Conservation (phyloP, 2,797 vertebrate genomes). For the Calcarius lapponicus region DNA sequence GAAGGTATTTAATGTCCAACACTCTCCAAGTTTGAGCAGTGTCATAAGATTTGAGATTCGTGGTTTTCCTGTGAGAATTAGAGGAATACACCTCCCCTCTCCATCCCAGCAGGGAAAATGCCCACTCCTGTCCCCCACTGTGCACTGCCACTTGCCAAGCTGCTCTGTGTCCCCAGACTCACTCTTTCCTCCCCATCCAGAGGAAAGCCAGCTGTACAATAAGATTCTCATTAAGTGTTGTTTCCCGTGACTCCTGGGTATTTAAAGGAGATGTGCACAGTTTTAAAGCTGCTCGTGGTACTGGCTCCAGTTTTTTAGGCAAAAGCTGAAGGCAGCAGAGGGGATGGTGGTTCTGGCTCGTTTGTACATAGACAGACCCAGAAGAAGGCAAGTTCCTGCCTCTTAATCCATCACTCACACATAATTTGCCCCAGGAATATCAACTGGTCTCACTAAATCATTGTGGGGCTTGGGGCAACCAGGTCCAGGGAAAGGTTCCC, state of each 20-base stretch:
- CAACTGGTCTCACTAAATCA: background rate
- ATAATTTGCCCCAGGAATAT: background rate
- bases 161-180: background rate
- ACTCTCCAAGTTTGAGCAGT: background rate
- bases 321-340: background rate
- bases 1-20: background rate
- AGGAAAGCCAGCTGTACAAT: background rate
- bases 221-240: background rate
- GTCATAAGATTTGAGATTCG: background rate
- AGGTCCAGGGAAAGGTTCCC: background rate
- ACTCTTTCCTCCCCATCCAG: background rate
- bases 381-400: background rate
- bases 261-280: background rate
- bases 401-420: background rate
- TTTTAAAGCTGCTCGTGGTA: background rate
- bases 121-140: fast-evolving
- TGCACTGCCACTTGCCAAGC: background rate
- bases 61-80: background rate
- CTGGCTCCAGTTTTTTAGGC: background rate
- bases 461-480: background rate
- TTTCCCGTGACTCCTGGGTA: background rate
- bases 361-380: background rate
- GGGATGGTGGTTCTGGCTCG: background rate
- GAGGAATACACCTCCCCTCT: fast-evolving
- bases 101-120: background rate